phyloP scores from a whole-genome alignment of 2,113 vertebrate species.

The Rhinopomastus cyanomelas region DNA sequence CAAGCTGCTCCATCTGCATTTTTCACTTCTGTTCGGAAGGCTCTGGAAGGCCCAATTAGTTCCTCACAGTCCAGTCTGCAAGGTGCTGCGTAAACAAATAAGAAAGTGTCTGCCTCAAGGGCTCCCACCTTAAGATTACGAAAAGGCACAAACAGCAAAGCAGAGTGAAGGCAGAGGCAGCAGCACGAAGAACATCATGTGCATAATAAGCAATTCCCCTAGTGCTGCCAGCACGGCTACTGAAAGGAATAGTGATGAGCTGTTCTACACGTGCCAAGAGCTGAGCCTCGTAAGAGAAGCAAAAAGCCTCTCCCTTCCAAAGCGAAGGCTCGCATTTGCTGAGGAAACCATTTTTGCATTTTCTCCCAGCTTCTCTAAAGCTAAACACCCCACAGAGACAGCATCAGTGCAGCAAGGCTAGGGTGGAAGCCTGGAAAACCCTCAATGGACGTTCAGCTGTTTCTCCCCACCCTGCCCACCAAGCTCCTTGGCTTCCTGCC shows the following conservation, averaged over 20 bases:
- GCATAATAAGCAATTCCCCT: slow-evolving; percentile 24
- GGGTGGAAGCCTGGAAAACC: not conserved
- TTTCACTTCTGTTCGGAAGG: not conserved
- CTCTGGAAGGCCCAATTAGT: not conserved
- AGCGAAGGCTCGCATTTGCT: not conserved
- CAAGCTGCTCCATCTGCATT: not conserved
- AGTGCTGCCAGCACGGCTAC: not conserved
- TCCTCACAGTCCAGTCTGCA: not conserved
- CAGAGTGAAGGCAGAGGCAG: slow-evolving; percentile 5
- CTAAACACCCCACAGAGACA: not conserved
- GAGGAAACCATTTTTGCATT: not conserved
- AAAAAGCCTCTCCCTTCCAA: not conserved
- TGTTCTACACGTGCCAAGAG: not conserved
- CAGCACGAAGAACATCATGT: not conserved
- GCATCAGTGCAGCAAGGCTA: not conserved
- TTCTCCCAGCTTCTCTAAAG: not conserved
- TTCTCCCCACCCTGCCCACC: not conserved
- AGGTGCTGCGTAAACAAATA: not conserved
- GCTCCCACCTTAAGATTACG: not conserved
- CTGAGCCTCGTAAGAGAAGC: not conserved
- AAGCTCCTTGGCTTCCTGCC: not conserved
- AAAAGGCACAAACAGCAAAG: not conserved
- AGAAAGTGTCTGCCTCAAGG: not conserved
- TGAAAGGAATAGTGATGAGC: slow-evolving; percentile 5
- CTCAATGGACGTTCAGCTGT: not conserved